A percentile compares a stretch with the other conserved stretches of the same genome.
These are phyloP conservation scores for Butorides virescens DNA, from an alignment of 2,113 vertebrate species.

Conservation along the genomic window DNA sequence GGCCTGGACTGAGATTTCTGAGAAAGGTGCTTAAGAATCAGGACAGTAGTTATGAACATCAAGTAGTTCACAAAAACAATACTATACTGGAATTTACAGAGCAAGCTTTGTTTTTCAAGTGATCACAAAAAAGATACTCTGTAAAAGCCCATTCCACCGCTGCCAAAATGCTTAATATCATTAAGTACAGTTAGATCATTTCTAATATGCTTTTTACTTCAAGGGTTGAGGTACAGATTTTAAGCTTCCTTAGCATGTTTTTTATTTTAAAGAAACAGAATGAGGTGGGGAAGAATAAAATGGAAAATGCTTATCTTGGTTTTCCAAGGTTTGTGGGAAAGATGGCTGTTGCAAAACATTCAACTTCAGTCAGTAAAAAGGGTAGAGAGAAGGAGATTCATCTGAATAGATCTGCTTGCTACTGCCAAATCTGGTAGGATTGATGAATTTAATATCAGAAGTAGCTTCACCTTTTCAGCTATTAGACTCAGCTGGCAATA, in stretches of 20 bases:
- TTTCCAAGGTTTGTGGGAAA: not conserved
- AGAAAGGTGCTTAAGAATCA: not conserved
- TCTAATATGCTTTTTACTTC: not conserved
- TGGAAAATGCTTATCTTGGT: not conserved
- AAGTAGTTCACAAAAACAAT: not conserved
- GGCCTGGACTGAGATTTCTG: not conserved
- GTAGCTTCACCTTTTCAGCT: constrained; percentile 15
- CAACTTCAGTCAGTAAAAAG: not conserved
- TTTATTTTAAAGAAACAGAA: not conserved
- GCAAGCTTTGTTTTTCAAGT: not conserved
- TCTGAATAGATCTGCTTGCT: not conserved
- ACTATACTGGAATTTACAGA: not conserved
- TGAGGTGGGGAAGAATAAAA: not conserved
- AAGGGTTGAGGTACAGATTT: not conserved
- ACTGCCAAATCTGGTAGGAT: not conserved
- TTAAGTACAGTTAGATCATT: not conserved
- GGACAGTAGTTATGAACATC: not conserved
- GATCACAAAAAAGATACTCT: not conserved
- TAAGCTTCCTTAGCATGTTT: not conserved
- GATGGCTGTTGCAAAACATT: not conserved
- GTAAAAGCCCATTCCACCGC: not conserved
- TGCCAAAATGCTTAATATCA: not conserved
- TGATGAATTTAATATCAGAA: constrained; percentile 45
- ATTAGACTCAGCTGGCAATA: not conserved
- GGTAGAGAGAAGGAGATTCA: not conserved